Base-by-base conservation (phyloP, 2,797 vertebrate species). In the Botia kubotai region DNA sequence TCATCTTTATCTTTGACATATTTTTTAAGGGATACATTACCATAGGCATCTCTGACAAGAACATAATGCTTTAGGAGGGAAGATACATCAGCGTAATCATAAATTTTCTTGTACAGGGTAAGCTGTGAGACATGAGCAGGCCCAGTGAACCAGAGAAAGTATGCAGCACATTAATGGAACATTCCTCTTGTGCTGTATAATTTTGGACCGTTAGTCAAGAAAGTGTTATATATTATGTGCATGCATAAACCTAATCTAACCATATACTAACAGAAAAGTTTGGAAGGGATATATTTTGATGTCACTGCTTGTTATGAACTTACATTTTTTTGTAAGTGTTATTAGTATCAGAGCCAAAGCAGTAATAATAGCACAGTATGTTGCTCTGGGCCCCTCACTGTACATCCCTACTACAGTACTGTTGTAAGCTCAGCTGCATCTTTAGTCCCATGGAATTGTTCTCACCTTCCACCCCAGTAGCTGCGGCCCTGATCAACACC, bases 81-180 rank as follows among this genome's bases (percentile, higher is more conserved):
- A 57, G 50, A 68, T 33, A 3, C 33, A 33, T 83, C 43, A 66
- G 63, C 58, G 55, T 58, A 46, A 53, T 75, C 46, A 62, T 46
- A 17, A 26, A 33, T 33, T 33, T 33, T 33, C 33, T 33, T 3
- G 33, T 33, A 33, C 33, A 70, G 46, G 65, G 74, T 14, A 75
- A 46, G 39, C 55, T 29, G 52, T 6, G 13, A 43, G 62, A 52
- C 57, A 71, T 36, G 16, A 75, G 46, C n/a, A 48, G 43, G 46
- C 14, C 50, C 16, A 65, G 29, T 62, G 65, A 81, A 70, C 46
- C 73, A 65, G 26, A n/a, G 43, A 13, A 29, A 66, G 3, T 53
- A 13, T 52, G 21, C 10, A 10, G 62, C 17, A 46, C 58, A 65
- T 50, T 75, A 65, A 75, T 48, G 50, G 23, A 52, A 76, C 46